These are phyloP conservation scores for Macrophya alboannulata DNA, from an alignment of 2,888 invertebrate species.

Conservation along the genomic window DNA sequence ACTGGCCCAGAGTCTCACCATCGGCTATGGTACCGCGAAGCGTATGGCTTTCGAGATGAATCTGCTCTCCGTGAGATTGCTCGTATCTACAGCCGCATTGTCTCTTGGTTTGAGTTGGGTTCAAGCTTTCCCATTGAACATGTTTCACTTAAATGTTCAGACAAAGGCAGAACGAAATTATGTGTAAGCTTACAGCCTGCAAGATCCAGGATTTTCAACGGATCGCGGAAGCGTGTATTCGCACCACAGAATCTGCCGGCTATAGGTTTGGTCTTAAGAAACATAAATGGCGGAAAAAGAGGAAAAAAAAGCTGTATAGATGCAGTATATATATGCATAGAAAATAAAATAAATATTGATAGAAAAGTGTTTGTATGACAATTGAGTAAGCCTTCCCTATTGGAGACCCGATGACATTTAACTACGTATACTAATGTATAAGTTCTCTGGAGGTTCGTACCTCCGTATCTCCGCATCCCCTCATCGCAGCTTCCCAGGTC, in stretches of 20 bases:
- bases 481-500: slow-evolving; percentile 51
- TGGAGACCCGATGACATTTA: slow-evolving; percentile 78
- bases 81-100: background rate
- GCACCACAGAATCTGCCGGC: background rate
- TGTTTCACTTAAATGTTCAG: background rate
- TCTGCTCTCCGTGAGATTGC: background rate
- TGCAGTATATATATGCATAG: background rate
- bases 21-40: background rate
- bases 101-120: background rate
- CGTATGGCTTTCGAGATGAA: background rate
- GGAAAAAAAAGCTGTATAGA: background rate
- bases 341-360: slow-evolving; percentile 30
- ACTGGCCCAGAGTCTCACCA: background rate
- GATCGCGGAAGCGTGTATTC: background rate
- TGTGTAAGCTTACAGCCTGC: background rate
- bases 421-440: slow-evolving; percentile 32
- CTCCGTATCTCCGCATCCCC: slow-evolving; percentile 53
- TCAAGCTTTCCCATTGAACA: background rate
- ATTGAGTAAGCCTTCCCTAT: slow-evolving; percentile 69
- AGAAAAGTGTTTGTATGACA: slow-evolving; percentile 52
- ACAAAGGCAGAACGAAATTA: background rate
- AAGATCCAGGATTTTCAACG: background rate
- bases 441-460: slow-evolving; percentile 43
- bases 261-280: background rate
- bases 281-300: background rate